Conservation (phyloP, 2,113 vertebrate species). For the Silurus glanis region DNA sequence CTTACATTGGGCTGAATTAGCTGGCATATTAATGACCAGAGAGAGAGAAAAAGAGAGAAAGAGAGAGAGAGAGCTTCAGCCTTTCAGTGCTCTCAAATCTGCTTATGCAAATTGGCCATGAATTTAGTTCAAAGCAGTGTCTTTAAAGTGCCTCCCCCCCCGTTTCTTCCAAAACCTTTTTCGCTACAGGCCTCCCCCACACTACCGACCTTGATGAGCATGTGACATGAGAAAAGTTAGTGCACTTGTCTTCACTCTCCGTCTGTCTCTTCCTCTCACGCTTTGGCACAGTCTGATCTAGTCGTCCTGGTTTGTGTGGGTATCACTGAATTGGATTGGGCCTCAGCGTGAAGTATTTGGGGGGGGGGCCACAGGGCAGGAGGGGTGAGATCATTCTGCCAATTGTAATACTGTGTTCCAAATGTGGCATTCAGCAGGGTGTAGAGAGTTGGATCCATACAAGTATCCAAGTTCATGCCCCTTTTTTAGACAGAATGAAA, state of each 20-base stretch:
- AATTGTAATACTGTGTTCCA: conserved; percentile 92
- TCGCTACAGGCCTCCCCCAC: conserved; percentile 77
- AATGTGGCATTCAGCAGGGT: conserved; percentile 80
- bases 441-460: conserved; percentile 81
- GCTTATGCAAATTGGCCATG: conserved; percentile 99
- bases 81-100: conserved; percentile 96
- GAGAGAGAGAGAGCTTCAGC: conserved; percentile 86
- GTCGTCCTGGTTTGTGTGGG: conserved; percentile 95
- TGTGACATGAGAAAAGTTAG: conserved; percentile 99
- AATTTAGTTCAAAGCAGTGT: conserved; percentile 97
- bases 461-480: conserved; percentile 83
- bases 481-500: conserved; percentile 77
- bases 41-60: conserved; percentile 90
- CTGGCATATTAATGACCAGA: conserved; percentile 99
- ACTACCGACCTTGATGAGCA: conserved; percentile 80
- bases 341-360: conserved; percentile 84
- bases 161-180: conserved; percentile 70
- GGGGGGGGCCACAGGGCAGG: conserved; percentile 70
- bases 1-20: conserved; percentile 99
- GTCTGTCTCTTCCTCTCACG: conserved; percentile 65
- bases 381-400: conserved; percentile 84
- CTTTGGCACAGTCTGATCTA: conserved; percentile 93
- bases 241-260: conserved; percentile 86
- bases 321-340: conserved; percentile 82
- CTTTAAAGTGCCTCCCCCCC: conserved; percentile 82